phyloP scores from a whole-genome alignment of 2,888 invertebrate genomes.

The Xanthorhoe spadicearia region DNA sequence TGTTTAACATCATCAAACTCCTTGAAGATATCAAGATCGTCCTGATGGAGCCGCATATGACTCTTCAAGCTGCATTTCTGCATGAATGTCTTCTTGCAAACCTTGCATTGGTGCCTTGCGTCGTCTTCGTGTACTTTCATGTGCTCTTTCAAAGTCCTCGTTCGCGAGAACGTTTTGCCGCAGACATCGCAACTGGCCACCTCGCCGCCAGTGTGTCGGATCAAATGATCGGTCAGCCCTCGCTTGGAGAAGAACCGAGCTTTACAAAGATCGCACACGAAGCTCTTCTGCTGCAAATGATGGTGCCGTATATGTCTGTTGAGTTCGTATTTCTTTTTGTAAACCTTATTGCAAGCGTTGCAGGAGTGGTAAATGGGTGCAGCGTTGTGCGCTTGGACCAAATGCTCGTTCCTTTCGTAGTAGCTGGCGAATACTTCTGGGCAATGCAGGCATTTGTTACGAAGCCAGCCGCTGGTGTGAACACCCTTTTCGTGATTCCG shows the following conservation, averaged over 20 bases:
- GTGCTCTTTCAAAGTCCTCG: conserved; percentile 71
- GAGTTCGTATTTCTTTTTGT: conserved; percentile 77
- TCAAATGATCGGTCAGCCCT: conserved; percentile 70
- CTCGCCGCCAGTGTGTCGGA: conserved; percentile 68
- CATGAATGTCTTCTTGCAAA: conserved; percentile 75
- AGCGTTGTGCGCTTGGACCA: conserved; percentile 72
- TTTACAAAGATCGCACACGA: conserved; percentile 73
- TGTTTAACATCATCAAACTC: conserved; percentile 81
- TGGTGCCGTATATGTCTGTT: conserved; percentile 78
- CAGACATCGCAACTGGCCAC: conserved; percentile 69
- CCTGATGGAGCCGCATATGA: conserved; percentile 74
- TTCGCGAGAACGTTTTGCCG: conserved; percentile 66
- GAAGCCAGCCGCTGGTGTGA: conserved; percentile 76
- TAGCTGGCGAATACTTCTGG: conserved; percentile 77
- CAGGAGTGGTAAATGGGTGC: conserved; percentile 69
- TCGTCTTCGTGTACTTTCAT: conserved; percentile 71
- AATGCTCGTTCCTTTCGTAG: conserved; percentile 75
- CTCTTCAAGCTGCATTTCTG: conserved; percentile 77
- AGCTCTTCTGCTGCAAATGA: conserved; percentile 74
- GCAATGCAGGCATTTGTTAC: conserved; percentile 79
- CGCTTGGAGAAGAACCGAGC: conserved; percentile 78
- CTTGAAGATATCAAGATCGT: conserved; percentile 78
- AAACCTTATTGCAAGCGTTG: conserved; percentile 76
- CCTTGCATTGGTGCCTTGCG: conserved; percentile 71
- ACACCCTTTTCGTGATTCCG: conserved; percentile 78